Base-by-base conservation (phyloP, 1,140 invertebrate genomes). In the Trichonephila inaurata region DNA sequence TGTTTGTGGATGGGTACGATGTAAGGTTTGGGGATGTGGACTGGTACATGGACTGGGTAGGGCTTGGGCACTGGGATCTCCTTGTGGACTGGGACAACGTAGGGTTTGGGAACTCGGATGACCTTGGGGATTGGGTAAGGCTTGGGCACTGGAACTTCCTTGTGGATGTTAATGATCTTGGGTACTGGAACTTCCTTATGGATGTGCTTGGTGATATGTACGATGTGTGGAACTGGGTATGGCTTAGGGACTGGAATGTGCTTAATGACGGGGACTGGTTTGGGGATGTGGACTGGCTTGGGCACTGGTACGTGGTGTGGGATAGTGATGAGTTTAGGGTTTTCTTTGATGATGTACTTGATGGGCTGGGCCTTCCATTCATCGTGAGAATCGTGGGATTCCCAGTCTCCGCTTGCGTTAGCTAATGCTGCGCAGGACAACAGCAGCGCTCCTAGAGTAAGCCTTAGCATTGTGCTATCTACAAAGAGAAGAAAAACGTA, bases 261-360 rank as follows among this genome's bases (percentile, higher is more conserved):
- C 21, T 94, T 94, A 61, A 92, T 66, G 69, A 95, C 94, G 10
- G 95, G 94, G 1, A 95, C 94, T 24, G 94, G 94, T 87, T 95
- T 95, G 16, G 95, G 95, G 66, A 95, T 94, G 72, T 94, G 94
- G n/a, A 95, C 66, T 18, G 91, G 83, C 87, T 95, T 95, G 60
- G 94, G 95, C 3, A 95, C 95, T 93, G 95, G 95, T 58, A 95
- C 95, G 18, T 93, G 94, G 61, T 95, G 95, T 21, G 95, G 95
- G 90, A 96, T 95, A 86, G 94, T 94, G 51, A 94, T 94, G 44
- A 94, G 81, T 40, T 91, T 91, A 6, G 94, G 94, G 14, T 94
- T 94, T 33, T 92, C 94, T 12, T 94, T 94, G 82, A 94, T 94
- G 87, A 94, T 94, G 66, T 94, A 94, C 51, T 94, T 94, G 83